These are phyloP conservation scores for Platalea minor DNA, from an alignment of 2,797 vertebrate species.

Conservation along the genomic window DNA sequence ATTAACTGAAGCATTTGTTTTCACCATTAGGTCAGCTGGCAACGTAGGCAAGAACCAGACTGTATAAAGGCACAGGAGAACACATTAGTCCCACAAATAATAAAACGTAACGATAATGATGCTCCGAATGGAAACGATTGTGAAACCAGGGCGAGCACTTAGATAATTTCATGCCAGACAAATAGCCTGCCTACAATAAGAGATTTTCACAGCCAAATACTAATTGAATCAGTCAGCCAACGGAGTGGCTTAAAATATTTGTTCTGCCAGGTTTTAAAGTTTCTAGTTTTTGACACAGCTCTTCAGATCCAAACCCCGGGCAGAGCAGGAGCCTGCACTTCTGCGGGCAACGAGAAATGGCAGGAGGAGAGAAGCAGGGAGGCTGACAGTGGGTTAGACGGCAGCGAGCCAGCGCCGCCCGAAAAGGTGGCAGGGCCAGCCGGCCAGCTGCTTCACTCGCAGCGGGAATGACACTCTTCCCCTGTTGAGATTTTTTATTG, in stretches of 20 bases:
- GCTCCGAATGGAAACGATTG: neutral
- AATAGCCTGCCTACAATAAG: neutral
- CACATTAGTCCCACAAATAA: neutral
- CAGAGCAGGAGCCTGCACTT: neutral
- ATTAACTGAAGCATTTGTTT: neutral
- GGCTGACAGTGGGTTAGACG: neutral
- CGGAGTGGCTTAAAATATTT: neutral
- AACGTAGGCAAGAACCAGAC: neutral
- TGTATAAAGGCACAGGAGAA: neutral
- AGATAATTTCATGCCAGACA: neutral
- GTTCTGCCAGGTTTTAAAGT: neutral
- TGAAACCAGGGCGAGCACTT: neutral
- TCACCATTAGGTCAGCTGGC: neutral
- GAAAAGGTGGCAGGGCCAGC: neutral
- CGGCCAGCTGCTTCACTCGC: neutral
- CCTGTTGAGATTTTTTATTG: neutral
- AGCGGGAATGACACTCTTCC: neutral
- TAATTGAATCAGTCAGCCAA: neutral
- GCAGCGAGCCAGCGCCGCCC: neutral
- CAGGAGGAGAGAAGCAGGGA: neutral
- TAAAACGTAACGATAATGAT: neutral
- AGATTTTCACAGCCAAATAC: neutral
- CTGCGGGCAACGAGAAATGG: accelerated
- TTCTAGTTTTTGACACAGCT: accelerated
- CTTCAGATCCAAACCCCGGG: neutral